Evolutionary conservation across 92 coral and sea anemone genomes (phyloP), one percentile per base, ranked within the genome.

Genomic region (Porites rus): DNA sequence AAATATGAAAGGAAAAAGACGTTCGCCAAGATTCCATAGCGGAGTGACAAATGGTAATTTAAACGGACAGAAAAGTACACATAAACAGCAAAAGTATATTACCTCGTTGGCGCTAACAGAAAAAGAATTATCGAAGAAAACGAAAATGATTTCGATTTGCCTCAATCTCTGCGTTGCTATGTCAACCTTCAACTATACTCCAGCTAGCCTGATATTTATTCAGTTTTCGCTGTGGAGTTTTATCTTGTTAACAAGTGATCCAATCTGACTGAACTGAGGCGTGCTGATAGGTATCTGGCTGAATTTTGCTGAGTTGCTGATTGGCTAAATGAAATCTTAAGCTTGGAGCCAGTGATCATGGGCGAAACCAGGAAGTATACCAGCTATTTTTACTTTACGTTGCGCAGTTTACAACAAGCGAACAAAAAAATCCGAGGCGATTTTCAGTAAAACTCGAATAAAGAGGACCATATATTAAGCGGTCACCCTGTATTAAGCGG

Each of bases 141-240:
- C 51, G 13, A 24, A 78, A 13, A 24, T 20, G 60, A 3, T 76
- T 8, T 51, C 10, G 3, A 76, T 43, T 63, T 78, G 28, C 50
- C 56, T 78, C 10, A 58, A 78, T 64, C 72, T 78, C 50, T 78
- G 68, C 19, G n/a, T 65, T 64, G 69, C 65, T 5, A 2, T 78
- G 38, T 78, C 31, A 18, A 63, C 82, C 19, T 78, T 78, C 12
- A 63, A 38, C 72, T 78, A 78, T 38, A 63, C 71, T 13, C 28
- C 69, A 10, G 6, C 24, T 51, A 72, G 82, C n/a, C 65, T 63
- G 21, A 9, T 78, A 17, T 78, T 78, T 46, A 12, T 64, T 18
- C 72, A 78, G 50, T 78, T 78, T 38, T 78, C 72, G 10, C 46
- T 20, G 1, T 78, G 82, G 82, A 67, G 72, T 19, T 63, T 64